phyloP scores from a whole-genome alignment of 2,888 invertebrate genomes.

The Limnephilus lunatus region DNA sequence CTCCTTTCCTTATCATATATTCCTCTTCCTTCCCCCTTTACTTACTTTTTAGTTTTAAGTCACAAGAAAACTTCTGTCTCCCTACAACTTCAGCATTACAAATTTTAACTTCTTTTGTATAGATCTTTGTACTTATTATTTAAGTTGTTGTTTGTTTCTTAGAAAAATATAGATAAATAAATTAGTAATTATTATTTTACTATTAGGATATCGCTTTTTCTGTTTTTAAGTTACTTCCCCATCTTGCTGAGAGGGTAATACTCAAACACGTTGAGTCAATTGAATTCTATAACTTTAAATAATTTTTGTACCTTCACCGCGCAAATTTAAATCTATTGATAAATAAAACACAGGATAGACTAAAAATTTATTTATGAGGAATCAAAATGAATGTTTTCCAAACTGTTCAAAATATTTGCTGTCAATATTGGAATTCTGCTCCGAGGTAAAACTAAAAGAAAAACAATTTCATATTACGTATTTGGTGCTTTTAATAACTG shows the following conservation, averaged over 20 bases:
- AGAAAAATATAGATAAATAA: too few species aligned
- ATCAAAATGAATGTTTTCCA: background rate
- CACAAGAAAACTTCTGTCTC: too few species aligned
- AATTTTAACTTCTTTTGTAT: too few species aligned
- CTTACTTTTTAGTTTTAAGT: too few species aligned
- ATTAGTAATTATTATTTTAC: too few species aligned
- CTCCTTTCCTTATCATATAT: too few species aligned
- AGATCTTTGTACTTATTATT: too few species aligned
- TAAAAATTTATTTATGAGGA: background rate
- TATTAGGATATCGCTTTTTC: too few species aligned
- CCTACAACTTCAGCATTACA: too few species aligned
- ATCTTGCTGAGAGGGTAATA: background rate
- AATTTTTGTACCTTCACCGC: background rate
- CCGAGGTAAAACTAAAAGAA: constrained; percentile 6
- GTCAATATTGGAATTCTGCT: constrained; percentile 11
- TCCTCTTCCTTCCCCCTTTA: too few species aligned
- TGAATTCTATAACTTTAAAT: background rate
- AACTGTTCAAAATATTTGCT: background rate
- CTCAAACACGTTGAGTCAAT: background rate
- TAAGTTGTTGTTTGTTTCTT: too few species aligned
- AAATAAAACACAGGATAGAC: background rate
- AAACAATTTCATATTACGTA: background rate
- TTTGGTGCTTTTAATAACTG: background rate
- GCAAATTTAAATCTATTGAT: background rate
- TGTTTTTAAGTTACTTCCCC: too few species aligned